Conservation (phyloP, 1,140 invertebrate species). For the Andricus grossulariae region DNA sequence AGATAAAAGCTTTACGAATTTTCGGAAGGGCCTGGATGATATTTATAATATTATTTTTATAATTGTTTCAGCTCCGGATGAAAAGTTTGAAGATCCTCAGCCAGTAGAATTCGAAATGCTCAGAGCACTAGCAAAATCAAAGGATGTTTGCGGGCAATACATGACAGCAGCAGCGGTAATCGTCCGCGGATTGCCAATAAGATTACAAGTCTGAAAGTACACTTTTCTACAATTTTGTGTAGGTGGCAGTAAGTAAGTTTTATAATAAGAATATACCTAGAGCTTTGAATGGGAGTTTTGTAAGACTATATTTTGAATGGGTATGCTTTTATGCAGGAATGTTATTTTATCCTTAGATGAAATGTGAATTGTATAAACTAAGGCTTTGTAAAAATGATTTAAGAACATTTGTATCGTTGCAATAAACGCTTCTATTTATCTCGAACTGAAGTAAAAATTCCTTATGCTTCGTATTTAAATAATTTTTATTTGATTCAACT, state of each 20-base stretch:
- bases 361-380: no score
- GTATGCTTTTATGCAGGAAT: no score
- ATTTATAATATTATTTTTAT: background rate
- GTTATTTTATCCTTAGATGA: no score
- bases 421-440: no score
- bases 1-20: no score
- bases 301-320: background rate
- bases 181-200: constrained; percentile 79
- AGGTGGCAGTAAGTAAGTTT: background rate
- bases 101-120: constrained; percentile 77
- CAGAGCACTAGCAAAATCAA: constrained; percentile 76
- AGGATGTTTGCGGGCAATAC: constrained; percentile 73
- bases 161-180: constrained; percentile 80
- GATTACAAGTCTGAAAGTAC: constrained; percentile 54
- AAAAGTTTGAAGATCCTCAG: constrained; percentile 24
- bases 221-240: constrained; percentile 7
- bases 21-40: no score
- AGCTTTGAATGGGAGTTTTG: constrained; percentile 5
- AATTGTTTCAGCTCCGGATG: constrained; percentile 43
- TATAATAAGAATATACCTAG: background rate
- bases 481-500: constrained; percentile 29
- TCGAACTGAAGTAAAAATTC: background rate
- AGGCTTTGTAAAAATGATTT: no score
- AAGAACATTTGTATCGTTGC: no score
- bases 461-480: constrained; percentile 2